A percentile compares a stretch with the other conserved stretches of the same genome.
Evolutionary conservation across 2,888 invertebrate species (phyloP).

Genomic region (Phortica okadai): DNA sequence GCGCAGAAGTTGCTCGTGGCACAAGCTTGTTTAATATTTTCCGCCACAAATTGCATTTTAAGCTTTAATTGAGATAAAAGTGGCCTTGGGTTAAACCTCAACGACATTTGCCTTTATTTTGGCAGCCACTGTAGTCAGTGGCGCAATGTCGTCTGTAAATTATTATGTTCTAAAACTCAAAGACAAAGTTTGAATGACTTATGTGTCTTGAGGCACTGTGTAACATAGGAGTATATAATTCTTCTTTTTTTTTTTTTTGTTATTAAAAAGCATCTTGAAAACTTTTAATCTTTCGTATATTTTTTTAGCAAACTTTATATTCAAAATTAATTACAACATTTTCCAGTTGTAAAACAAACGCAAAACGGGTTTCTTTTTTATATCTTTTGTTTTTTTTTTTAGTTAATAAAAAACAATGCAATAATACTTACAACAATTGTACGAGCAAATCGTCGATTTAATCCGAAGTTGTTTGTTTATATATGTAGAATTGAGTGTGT

Average conservation of each 20-base stretch:
- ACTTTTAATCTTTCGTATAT: neutral
- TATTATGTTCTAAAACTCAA: too few species aligned
- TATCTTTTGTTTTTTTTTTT: neutral
- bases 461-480: constrained; percentile 10
- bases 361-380: constrained; percentile 21
- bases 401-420: neutral
- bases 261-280: neutral
- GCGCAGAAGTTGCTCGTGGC: too few species aligned
- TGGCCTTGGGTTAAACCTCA: too few species aligned
- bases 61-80: too few species aligned
- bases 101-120: too few species aligned
- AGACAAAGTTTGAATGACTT: too few species aligned
- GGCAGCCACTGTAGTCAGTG: too few species aligned
- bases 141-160: too few species aligned
- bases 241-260: too few species aligned
- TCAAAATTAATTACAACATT: neutral
- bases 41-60: too few species aligned
- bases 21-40: too few species aligned
- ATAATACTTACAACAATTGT: constrained; percentile 30
- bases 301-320: neutral
- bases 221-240: neutral
- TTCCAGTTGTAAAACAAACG: constrained; percentile 7
- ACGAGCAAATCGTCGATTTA: constrained; percentile 7
- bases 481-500: neutral
- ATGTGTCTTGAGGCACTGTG: too few species aligned